phyloP scores from a whole-genome alignment of 2,888 invertebrate genomes.

The Cryptocheilus praepositus region DNA sequence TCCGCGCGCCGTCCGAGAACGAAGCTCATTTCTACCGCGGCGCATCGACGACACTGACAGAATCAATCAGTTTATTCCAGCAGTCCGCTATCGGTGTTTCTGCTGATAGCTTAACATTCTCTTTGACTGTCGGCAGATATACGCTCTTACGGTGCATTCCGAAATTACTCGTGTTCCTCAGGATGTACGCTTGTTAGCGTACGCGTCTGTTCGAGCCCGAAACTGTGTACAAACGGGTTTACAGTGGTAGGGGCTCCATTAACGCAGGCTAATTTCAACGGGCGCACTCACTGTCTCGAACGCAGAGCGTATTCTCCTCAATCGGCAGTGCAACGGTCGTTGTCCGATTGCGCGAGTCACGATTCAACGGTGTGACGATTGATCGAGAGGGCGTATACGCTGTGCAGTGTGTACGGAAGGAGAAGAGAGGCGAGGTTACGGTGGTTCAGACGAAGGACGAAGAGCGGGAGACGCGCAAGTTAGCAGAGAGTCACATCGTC shows the following conservation, averaged over 20 bases:
- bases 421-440: conserved; percentile 6
- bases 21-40: conserved; percentile 22
- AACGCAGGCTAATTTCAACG: too few relatives aligned
- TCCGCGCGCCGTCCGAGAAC: too few relatives aligned
- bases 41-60: conserved; percentile 27
- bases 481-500: conserved; percentile 3
- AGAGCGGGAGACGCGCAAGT: conserved; percentile 25
- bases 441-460: conserved; percentile 4
- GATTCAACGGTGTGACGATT: conserved; percentile 22
- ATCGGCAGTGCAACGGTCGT: too few relatives aligned
- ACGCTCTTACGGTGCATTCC: too few relatives aligned
- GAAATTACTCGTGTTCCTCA: too few relatives aligned
- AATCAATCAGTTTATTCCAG: conserved; percentile 39
- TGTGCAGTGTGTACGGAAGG: conserved; percentile 1
- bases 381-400: conserved; percentile 22
- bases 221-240: too few relatives aligned
- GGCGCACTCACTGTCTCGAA: too few relatives aligned
- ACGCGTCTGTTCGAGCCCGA: too few relatives aligned
- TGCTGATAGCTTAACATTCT: background rate
- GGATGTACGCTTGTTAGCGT: too few relatives aligned
- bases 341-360: background rate
- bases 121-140: too few relatives aligned
- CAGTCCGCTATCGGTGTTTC: background rate
- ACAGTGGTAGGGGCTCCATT: too few relatives aligned
- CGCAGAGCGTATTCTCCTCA: too few relatives aligned